phyloP scores from a whole-genome alignment of 2,888 invertebrate species.

The Incurvaria masculella region DNA sequence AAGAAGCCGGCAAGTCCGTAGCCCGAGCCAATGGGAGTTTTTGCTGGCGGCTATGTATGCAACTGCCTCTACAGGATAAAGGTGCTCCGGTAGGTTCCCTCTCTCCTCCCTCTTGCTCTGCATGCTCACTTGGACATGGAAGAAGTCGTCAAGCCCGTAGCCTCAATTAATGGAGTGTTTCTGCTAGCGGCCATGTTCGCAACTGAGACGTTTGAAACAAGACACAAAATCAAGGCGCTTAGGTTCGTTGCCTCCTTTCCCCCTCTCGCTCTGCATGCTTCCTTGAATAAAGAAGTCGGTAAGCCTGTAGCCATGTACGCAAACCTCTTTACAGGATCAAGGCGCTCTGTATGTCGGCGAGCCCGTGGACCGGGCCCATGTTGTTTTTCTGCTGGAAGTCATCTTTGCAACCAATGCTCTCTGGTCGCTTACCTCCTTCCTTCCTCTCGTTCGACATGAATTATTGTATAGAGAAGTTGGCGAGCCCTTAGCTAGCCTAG shows the following conservation, averaged over 20 bases:
- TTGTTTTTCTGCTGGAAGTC: conserved; percentile 40
- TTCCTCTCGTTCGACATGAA: too few relatives aligned
- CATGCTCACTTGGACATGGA: conserved; percentile 45
- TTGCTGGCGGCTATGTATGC: conserved; percentile 38
- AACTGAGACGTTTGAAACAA: too few relatives aligned
- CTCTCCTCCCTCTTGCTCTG: too few relatives aligned
- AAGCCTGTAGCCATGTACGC: too few relatives aligned
- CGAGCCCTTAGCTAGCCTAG: conserved; percentile 41
- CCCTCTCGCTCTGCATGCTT: too few relatives aligned
- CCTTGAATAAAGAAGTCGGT: conserved; percentile 44
- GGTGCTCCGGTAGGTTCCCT: too few relatives aligned
- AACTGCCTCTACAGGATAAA: conserved; percentile 51
- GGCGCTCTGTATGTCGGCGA: conserved; percentile 42
- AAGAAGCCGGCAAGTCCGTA: conserved; percentile 42
- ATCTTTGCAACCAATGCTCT: conserved; percentile 47
- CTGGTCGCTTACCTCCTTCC: too few relatives aligned
- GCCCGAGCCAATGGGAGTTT: conserved; percentile 49
- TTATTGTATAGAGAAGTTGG: conserved; percentile 43
- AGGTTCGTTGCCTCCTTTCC: too few relatives aligned
- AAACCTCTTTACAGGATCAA: conserved; percentile 51
- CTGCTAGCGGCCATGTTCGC: conserved; percentile 38
- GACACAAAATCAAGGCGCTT: conserved; percentile 50
- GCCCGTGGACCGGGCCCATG: conserved; percentile 45
- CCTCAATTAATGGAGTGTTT: conserved; percentile 51
- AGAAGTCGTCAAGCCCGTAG: conserved; percentile 39